phyloP scores from a whole-genome alignment of 2,113 vertebrate species.

The Rutilus rutilus region DNA sequence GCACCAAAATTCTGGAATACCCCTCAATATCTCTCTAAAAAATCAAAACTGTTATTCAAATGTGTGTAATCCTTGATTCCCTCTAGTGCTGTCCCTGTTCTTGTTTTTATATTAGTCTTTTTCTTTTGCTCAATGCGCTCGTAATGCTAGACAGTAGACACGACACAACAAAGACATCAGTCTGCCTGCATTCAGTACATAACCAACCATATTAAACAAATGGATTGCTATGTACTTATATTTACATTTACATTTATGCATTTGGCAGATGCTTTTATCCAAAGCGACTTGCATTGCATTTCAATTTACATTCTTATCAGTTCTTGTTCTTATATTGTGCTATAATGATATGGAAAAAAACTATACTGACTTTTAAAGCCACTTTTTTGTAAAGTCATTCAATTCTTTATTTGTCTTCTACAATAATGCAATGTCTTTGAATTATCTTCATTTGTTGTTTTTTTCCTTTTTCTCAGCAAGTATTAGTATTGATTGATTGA shows the following conservation, averaged over 20 bases:
- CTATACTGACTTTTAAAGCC: neutral
- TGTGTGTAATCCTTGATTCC: neutral
- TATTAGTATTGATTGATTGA: neutral
- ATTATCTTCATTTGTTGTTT: neutral
- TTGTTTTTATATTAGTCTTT: constrained; percentile 5
- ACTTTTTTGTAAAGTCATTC: neutral
- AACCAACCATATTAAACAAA: neutral
- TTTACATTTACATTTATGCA: too few relatives aligned
- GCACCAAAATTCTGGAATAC: neutral
- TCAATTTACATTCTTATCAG: too few relatives aligned
- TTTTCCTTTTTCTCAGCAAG: neutral
- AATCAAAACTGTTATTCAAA: neutral
- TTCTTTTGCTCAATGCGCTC: neutral
- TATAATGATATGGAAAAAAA: neutral
- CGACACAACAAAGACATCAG: too few relatives aligned
- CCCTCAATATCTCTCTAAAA: neutral
- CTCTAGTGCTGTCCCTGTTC: neutral
- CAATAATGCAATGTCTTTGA: neutral
- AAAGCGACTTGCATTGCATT: too few relatives aligned
- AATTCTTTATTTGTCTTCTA: neutral
- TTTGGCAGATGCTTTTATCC: too few relatives aligned
- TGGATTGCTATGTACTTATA: neutral
- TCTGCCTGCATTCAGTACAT: neutral
- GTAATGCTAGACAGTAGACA: neutral
- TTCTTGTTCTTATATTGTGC: neutral